Evolutionary conservation across 2,113 vertebrate species (phyloP).

Genomic region (Prunella fulvescens): DNA sequence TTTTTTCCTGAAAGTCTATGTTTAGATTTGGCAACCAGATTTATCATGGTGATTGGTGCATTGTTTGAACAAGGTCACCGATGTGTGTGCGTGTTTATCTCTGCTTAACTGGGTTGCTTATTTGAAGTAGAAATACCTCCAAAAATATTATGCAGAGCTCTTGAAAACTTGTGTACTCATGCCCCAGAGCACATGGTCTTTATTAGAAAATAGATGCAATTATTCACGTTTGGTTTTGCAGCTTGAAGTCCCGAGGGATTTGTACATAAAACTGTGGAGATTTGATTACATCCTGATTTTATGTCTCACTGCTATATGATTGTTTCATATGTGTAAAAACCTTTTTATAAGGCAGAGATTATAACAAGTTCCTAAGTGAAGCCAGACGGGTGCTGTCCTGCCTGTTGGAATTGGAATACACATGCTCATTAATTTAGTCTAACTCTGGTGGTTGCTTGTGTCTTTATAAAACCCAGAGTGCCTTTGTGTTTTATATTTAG

Average conservation of each 20-base stretch:
- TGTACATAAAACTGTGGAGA: not conserved
- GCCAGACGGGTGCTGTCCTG: not conserved
- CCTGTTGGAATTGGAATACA: not conserved
- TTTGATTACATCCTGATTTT: slow-evolving; percentile 37
- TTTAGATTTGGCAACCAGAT: slow-evolving; percentile 38
- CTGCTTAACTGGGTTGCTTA: slow-evolving; percentile 1
- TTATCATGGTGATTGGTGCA: not conserved
- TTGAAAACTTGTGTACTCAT: not conserved
- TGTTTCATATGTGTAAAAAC: slow-evolving; percentile 6
- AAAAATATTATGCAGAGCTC: not conserved
- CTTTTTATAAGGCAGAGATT: not conserved
- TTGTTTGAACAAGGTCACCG: slow-evolving; percentile 25
- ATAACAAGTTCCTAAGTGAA: not conserved
- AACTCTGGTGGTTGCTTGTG: not conserved
- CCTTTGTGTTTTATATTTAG: not conserved
- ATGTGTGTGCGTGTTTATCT: not conserved
- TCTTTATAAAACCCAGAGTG: not conserved
- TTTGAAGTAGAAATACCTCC: slow-evolving; percentile 40
- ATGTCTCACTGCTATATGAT: not conserved
- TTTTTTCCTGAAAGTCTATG: slow-evolving; percentile 23
- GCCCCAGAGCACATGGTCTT: not conserved
- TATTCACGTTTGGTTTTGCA: not conserved
- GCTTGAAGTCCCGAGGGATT: not conserved
- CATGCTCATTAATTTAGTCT: not conserved
- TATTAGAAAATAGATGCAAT: slow-evolving; percentile 30